Evolutionary conservation across 37 sponge, comb jelly and placozoan species (phyloP), one percentile per base, ranked within the genome.

Genomic region (Aplysina aerophoba): DNA sequence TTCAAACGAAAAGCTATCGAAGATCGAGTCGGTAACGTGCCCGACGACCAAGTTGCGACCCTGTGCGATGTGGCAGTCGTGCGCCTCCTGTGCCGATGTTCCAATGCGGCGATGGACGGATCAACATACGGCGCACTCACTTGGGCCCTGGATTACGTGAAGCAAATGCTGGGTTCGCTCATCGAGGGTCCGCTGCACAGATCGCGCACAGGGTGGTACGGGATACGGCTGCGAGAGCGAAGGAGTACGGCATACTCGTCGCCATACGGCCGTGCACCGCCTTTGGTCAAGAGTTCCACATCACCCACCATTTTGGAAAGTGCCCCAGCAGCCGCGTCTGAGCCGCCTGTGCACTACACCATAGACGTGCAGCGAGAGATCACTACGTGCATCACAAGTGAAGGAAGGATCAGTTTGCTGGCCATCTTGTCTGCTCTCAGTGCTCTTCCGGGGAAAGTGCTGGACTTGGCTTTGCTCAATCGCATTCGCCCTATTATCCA

Each of bases 361-460:
- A 14, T 75, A 0, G 78, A 88, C 25, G 28, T 81, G 0, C 24
- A 88, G 31, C 22, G 39, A 22, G 93, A 92, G 63, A 64, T 92
- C 31, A 22, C 41, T 0, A 69, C 84, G 0, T 67, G 80, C 12
- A 58, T 86, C 34, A 92, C 80, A 22, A 39, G 60, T 25, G 93
- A 92, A 79, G 93, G 93, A 0, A 80, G 89, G 34, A 84, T 92
- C 21, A 89, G 93, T 58, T 64, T 92, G 50, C 21, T 92, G 17
- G 93, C 89, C 33, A 83, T 92, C 50, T 85, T 92, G 2, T 59
- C 83, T 22, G 89, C 93, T 28, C 79, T 92, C 31, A 22, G 79
- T 14, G 56, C 53, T 15, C 86, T 92, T 0, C 93, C 93, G 16
- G 55, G 66, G 24, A 69, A 73, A 0, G 40, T 82, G 20, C 65